Percentiles rank a stretch among this genome's conserved stretches.
These are phyloP conservation scores for Lophura swinhoii DNA, from an alignment of 2,797 vertebrate species.

Conservation along the genomic window DNA sequence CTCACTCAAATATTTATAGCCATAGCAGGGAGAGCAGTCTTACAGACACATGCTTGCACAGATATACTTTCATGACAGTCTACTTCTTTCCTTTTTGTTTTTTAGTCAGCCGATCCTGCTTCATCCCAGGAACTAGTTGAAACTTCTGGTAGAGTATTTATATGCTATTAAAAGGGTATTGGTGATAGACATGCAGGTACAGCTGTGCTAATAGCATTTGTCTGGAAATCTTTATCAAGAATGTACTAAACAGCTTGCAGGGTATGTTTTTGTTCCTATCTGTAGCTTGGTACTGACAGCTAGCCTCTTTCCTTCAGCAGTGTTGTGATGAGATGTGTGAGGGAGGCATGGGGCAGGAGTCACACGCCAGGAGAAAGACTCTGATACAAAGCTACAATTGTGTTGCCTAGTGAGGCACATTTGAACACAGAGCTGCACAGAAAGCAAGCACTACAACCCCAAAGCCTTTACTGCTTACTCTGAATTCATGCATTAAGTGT, in stretches of 20 bases:
- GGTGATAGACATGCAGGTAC: neutral
- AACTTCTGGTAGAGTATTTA: neutral
- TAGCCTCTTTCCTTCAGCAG: neutral
- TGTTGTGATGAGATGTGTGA: neutral
- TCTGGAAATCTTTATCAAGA: neutral
- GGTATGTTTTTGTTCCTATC: neutral
- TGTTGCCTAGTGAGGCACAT: neutral
- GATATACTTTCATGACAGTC: neutral
- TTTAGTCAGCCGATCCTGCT: neutral
- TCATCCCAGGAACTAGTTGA: neutral
- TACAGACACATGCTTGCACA: rapidly evolving
- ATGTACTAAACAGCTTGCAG: neutral
- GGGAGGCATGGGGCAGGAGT: neutral
- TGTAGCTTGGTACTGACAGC: neutral
- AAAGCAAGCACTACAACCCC: neutral
- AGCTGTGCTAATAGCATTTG: neutral
- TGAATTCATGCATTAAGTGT: neutral
- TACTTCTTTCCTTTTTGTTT: neutral
- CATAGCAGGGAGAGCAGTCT: neutral
- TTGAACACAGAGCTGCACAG: neutral
- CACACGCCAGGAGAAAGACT: neutral
- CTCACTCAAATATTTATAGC: neutral
- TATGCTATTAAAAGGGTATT: neutral
- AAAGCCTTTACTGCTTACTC: neutral
- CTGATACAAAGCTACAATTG: neutral